Evolutionary conservation across 1,140 invertebrate species (phyloP).

Genomic region (Brachionus calyciflorus): DNA sequence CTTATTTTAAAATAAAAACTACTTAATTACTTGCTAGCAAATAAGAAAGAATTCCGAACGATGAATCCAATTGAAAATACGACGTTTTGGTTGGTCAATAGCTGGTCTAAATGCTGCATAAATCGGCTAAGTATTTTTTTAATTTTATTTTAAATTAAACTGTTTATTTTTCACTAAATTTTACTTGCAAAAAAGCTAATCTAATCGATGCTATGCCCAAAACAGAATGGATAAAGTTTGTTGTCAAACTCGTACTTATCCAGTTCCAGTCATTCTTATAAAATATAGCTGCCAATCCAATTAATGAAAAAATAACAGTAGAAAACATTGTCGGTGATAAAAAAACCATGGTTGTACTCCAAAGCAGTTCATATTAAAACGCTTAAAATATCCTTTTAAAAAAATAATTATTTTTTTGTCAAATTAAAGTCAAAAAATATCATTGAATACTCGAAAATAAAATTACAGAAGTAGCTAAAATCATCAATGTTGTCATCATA

Average conservation of each 20-base stretch:
- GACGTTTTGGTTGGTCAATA: neutral
- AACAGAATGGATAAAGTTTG: slow-evolving; percentile 11
- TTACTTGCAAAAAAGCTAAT: no score
- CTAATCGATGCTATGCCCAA: neutral
- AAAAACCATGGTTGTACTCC: neutral
- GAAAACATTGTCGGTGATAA: slow-evolving; percentile 1
- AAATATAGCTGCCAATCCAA: neutral
- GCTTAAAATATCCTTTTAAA: slow-evolving; percentile 27
- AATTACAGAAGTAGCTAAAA: slow-evolving; percentile 3
- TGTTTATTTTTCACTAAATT: neutral
- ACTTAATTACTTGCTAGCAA: neutral
- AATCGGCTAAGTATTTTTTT: neutral
- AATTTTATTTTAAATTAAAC: no score
- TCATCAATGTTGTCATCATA: slow-evolving; percentile 2
- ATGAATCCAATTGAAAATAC: neutral
- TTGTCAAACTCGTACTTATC: neutral
- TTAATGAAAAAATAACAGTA: neutral
- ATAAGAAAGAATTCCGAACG: neutral
- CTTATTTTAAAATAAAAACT: neutral
- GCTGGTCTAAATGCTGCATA: neutral
- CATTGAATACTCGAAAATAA: slow-evolving; percentile 5
- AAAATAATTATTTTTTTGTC: no score
- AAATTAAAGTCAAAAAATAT: no score
- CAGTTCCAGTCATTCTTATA: neutral
- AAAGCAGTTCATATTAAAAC: neutral